Base-by-base conservation (phyloP, 2,113 vertebrate species). In the Dolichotis patagonum region DNA sequence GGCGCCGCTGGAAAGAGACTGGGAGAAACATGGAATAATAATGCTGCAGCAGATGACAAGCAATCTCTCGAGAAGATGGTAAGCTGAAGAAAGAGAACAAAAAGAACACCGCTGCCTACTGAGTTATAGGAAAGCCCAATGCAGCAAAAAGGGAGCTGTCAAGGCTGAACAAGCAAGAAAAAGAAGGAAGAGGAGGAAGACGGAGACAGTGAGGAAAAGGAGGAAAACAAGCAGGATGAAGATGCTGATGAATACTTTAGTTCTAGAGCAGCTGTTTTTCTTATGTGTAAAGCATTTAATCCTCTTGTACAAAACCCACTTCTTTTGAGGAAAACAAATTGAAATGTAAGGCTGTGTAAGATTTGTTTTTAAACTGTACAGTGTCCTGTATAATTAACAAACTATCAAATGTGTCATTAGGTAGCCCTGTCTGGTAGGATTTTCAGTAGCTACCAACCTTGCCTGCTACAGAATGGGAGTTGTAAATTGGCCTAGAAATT, bases 211-310 rank as follows among this genome's bases (percentile, higher is more conserved):
- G 17, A 56, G 17, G 54, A 56, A 19, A 17, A 56, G 17, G 54
- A 56, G 54, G 54, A 56, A 16, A 10, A 17, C 7, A 14, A 54
- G 17, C 2, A 56, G 16, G 54, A 56, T 19, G 17, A 56, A 56
- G 54, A 56, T 56, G 52, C 99, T 75, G 99, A 99, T 98, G 99
- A 99, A 99, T 99, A 99, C 98, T 98, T 97, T 96, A 97, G 97
- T 98, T 98, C 98, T 98, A 98, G 98, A 98, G 99, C 98, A 99
- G 98, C 98, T 99, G 98, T 97, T 98, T 99, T 98, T 99, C 99
- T 99, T 99, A 98, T 99, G 99, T 99, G 99, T 99, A 99, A 98
- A 99, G 98, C 99, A 99, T 99, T 99, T 99, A 99, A 99, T 98
- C 98, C 99, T 98, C 98, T 98, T 99, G 98, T 99, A 99, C 98